A percentile compares a stretch with the other conserved stretches of the same genome.
Evolutionary conservation across 2,113 vertebrate genomes (phyloP).

Genomic region (Lanius ludovicianus): DNA sequence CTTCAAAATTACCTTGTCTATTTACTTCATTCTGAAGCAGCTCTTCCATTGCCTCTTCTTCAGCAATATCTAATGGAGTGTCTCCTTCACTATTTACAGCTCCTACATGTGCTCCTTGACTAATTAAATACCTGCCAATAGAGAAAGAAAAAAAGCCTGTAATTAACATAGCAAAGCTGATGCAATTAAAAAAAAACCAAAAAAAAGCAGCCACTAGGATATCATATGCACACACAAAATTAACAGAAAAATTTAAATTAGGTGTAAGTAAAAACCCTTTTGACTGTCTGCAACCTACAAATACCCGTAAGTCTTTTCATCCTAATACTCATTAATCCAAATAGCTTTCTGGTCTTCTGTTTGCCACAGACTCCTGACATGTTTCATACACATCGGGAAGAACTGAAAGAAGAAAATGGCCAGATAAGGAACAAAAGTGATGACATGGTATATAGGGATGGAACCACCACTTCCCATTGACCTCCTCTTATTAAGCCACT

Average conservation of each 20-base stretch:
- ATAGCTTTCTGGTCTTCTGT: background rate
- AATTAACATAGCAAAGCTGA: background rate
- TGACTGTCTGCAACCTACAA: background rate
- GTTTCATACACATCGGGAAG: background rate
- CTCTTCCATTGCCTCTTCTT: conserved; percentile 98
- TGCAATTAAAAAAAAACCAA: background rate
- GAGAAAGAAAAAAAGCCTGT: background rate
- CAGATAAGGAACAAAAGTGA: background rate
- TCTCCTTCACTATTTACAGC: conserved; percentile 99
- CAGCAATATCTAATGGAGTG: conserved; percentile 96
- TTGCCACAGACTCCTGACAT: background rate
- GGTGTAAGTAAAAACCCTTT: background rate
- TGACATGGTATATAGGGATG: background rate
- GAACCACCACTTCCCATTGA: background rate
- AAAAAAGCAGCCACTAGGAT: background rate
- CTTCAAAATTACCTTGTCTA: conserved; percentile 85
- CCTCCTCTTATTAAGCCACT: background rate
- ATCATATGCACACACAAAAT: background rate
- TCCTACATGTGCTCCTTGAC: conserved; percentile 92
- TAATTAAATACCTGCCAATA: conserved; percentile 90
- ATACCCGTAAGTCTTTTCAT: background rate
- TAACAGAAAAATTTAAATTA: background rate
- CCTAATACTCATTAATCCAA: background rate
- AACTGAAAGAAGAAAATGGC: background rate
- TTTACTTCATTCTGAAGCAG: conserved; percentile 98